Percentiles rank a stretch among this genome's conserved stretches.
These are phyloP conservation scores for Xenopus laevis DNA, from an alignment of 2,113 vertebrate genomes.

Conservation along the genomic window DNA sequence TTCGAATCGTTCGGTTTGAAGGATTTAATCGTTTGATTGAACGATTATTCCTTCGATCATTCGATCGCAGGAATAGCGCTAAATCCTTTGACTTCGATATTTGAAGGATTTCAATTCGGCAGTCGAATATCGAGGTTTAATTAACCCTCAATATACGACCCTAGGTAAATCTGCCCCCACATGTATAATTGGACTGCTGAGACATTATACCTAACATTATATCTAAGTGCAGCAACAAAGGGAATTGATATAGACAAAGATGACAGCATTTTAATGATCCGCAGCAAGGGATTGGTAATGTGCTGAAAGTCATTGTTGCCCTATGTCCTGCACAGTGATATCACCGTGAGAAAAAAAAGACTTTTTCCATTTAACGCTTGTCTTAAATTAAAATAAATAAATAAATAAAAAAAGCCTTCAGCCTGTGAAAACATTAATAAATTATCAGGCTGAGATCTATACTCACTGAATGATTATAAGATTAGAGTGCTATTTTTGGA, in stretches of 20 bases:
- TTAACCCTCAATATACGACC: no score
- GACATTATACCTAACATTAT: constrained; percentile 2
- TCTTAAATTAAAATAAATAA: constrained; percentile 10
- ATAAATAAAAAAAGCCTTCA: constrained; percentile 6
- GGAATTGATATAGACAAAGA: constrained; percentile 2
- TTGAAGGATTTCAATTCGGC: no score
- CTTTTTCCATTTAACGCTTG: constrained; percentile 11
- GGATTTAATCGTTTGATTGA: no score
- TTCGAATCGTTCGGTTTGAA: no score
- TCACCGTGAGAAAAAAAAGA: constrained; percentile 21
- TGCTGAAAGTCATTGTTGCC: background rate
- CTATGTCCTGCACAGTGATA: background rate
- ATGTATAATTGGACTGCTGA: background rate
- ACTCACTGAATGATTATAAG: constrained; percentile 27
- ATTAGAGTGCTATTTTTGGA: constrained; percentile 29
- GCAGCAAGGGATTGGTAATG: background rate
- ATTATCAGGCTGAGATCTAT: constrained; percentile 6
- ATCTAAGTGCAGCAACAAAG: background rate
- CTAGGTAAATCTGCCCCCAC: no score
- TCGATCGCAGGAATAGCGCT: no score
- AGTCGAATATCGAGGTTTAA: no score
- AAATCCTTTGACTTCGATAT: no score
- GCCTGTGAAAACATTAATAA: constrained; percentile 28
- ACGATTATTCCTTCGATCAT: no score
- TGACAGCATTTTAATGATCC: background rate